phyloP scores from a whole-genome alignment of 2,888 invertebrate genomes.

The Macrosiphum euphorbiae region DNA sequence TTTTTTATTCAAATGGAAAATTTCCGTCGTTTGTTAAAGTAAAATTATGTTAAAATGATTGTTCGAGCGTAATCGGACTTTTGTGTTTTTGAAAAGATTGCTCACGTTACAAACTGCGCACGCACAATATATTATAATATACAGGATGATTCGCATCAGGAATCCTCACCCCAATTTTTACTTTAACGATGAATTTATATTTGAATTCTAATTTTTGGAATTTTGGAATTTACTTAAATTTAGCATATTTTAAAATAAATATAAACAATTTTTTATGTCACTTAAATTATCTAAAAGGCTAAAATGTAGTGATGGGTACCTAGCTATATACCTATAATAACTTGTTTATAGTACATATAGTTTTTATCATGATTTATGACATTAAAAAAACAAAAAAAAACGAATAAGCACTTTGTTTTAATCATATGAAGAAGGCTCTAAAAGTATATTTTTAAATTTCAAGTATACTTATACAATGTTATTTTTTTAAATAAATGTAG shows the following conservation, averaged over 20 bases:
- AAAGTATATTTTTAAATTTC: too few relatives aligned
- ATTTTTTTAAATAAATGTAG: too few relatives aligned
- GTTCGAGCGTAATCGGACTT: not conserved
- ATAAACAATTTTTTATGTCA: not conserved
- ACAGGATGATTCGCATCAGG: not conserved
- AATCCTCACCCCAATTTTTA: not conserved
- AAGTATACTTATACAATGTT: too few relatives aligned
- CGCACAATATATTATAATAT: not conserved
- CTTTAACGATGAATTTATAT: not conserved
- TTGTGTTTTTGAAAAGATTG: not conserved
- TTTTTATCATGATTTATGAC: too few relatives aligned
- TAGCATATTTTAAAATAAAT: not conserved
- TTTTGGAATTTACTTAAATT: not conserved
- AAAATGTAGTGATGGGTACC: too few relatives aligned
- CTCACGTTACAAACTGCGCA: not conserved
- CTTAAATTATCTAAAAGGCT: not conserved
- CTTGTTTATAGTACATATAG: too few relatives aligned
- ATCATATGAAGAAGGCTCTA: too few relatives aligned
- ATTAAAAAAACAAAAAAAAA: too few relatives aligned
- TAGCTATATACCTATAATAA: too few relatives aligned
- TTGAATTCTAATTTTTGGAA: not conserved
- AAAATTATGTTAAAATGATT: not conserved
- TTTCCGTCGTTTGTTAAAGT: not conserved
- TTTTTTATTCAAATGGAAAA: not conserved
- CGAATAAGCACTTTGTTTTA: too few relatives aligned